These are phyloP conservation scores for Clitarchus hookeri DNA, from an alignment of 2,888 invertebrate species.

Conservation along the genomic window DNA sequence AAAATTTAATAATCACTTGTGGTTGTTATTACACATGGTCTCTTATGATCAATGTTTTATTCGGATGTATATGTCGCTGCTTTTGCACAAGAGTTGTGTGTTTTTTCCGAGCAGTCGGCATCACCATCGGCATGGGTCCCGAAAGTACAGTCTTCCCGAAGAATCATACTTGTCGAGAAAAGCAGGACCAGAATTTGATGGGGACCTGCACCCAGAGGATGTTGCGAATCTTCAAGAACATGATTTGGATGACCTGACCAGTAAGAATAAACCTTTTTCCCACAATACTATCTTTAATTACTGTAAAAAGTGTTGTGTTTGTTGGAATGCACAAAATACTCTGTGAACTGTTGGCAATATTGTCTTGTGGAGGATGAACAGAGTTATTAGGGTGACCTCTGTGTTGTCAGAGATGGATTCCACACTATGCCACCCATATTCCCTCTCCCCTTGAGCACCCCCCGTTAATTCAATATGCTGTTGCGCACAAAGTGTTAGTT, in stretches of 20 bases:
- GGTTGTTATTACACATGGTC: not conserved
- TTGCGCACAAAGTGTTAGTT: too few relatives aligned
- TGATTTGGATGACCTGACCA: conserved; percentile 80
- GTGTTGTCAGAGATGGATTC: too few relatives aligned
- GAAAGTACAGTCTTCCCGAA: conserved; percentile 79
- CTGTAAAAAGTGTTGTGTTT: too few relatives aligned
- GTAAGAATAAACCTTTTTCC: conserved; percentile 36
- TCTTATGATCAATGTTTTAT: not conserved
- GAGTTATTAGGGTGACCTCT: too few relatives aligned
- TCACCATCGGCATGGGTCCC: conserved; percentile 65
- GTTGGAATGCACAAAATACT: too few relatives aligned
- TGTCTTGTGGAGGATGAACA: too few relatives aligned
- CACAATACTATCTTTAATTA: too few relatives aligned
- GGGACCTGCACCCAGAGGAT: conserved; percentile 69
- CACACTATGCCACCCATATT: too few relatives aligned
- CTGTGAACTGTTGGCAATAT: too few relatives aligned
- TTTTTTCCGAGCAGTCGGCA: conserved; percentile 55
- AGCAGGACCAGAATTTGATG: conserved; percentile 55
- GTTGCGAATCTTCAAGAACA: conserved; percentile 72
- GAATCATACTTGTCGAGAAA: conserved; percentile 51
- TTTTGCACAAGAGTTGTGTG: not conserved
- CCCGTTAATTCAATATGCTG: too few relatives aligned
- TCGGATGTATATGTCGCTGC: not conserved
- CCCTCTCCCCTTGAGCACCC: too few relatives aligned
- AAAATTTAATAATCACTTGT: too few relatives aligned